These are phyloP conservation scores for Tenrec ecaudatus DNA, from an alignment of 2,113 vertebrate species.

Conservation along the genomic window DNA sequence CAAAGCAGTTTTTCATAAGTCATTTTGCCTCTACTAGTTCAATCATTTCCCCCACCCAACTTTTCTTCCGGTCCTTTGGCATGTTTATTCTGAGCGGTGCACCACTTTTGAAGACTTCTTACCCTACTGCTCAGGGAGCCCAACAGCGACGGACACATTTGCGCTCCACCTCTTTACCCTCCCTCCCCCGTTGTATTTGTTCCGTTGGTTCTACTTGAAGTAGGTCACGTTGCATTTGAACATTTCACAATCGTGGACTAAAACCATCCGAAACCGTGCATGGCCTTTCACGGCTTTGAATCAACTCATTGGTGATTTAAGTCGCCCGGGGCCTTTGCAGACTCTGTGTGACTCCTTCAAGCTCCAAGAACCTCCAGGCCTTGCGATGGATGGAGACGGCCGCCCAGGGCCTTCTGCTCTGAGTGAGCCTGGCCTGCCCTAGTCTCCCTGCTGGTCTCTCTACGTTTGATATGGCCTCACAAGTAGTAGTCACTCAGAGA, in stretches of 20 bases:
- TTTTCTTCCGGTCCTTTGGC: background rate
- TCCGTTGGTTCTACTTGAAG: background rate
- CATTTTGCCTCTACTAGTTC: background rate
- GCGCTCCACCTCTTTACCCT: background rate
- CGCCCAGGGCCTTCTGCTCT: background rate
- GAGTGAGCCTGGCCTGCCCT: background rate
- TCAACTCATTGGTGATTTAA: background rate
- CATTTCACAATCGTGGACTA: background rate
- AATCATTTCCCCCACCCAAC: background rate
- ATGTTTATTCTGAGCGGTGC: background rate
- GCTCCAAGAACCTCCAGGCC: background rate
- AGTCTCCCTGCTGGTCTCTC: background rate
- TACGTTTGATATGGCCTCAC: background rate
- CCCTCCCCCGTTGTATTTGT: background rate
- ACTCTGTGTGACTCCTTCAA: background rate
- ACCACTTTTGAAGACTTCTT: background rate
- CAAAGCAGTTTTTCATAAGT: background rate
- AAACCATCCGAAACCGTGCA: background rate
- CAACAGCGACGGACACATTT: background rate
- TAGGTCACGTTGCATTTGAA: slow-evolving; percentile 13
- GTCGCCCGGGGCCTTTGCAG: background rate
- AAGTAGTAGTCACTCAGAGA: background rate
- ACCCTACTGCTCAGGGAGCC: background rate
- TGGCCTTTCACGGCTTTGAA: too few relatives aligned
- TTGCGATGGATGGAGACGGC: background rate